Percentiles rank a stretch among this genome's conserved stretches.
These are phyloP conservation scores for Pseudorhombus dupliciocellatus DNA, from an alignment of 2,113 vertebrate species.

Conservation along the genomic window DNA sequence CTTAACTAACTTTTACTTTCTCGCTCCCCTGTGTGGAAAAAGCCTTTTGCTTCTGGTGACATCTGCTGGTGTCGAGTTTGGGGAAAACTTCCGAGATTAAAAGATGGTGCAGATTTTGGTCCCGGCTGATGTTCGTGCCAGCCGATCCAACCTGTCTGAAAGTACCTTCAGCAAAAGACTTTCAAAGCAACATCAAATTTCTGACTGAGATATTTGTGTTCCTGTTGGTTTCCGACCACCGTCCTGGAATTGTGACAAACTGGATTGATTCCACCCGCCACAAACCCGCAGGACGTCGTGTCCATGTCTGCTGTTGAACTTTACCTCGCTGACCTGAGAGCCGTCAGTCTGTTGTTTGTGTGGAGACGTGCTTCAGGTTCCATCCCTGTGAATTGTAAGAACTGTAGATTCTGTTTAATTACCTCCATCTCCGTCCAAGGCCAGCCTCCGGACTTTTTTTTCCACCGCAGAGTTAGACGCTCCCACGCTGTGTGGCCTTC, in stretches of 20 bases:
- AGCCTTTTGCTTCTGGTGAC: constrained; percentile 59
- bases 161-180: constrained; percentile 14
- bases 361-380: constrained; percentile 23
- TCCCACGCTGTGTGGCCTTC: constrained; percentile 44
- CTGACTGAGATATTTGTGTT: constrained; percentile 10
- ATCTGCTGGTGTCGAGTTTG: constrained; percentile 66
- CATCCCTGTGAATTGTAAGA: constrained; percentile 24
- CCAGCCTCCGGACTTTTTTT: constrained; percentile 26
- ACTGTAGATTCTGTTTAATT: constrained; percentile 51
- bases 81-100: constrained; percentile 1
- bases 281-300: constrained; percentile 16
- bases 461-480: constrained; percentile 7
- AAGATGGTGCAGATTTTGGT: constrained; percentile 2
- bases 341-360: constrained; percentile 31
- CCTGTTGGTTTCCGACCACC: constrained; percentile 3
- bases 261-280: constrained; percentile 5
- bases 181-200: background rate
- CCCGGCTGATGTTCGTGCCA: background rate
- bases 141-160: constrained; percentile 4
- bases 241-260: constrained; percentile 24
- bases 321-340: constrained; percentile 23
- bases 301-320: constrained; percentile 42
- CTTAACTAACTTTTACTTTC: background rate
- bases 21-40: background rate
- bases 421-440: constrained; percentile 14